These are phyloP conservation scores for Brienomyrus brachyistius DNA, from an alignment of 2,113 vertebrate genomes.

Conservation along the genomic window DNA sequence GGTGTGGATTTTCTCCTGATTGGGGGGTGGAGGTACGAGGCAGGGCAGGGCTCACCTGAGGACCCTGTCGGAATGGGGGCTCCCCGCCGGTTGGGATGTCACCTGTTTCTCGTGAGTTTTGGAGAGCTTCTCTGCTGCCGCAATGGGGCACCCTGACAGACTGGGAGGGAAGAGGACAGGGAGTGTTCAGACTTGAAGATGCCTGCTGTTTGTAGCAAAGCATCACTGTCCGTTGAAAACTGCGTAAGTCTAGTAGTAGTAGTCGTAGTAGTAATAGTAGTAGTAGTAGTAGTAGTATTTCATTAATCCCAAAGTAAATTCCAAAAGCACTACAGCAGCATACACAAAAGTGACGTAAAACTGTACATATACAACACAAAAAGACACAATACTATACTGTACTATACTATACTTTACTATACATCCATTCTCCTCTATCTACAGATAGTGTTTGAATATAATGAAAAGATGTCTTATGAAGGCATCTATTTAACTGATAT, in stretches of 20 bases:
- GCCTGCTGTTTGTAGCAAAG: not conserved
- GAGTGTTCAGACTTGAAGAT: not conserved
- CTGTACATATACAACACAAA: no score
- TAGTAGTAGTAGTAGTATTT: no score
- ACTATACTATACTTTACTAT: not conserved
- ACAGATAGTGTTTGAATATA: not conserved
- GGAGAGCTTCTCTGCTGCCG: slow-evolving; percentile 88
- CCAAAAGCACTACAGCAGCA: no score
- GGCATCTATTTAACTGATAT: not conserved
- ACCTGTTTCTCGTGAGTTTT: slow-evolving; percentile 87
- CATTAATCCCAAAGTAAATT: no score
- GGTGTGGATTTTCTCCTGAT: not conserved
- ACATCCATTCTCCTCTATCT: not conserved
- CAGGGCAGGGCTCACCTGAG: slow-evolving; percentile 71
- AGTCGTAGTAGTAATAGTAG: no score
- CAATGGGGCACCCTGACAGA: slow-evolving; percentile 94
- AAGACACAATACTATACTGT: no score
- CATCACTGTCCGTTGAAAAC: not conserved
- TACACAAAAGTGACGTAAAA: no score
- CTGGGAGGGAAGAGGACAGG: slow-evolving; percentile 45
- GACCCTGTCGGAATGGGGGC: slow-evolving; percentile 84
- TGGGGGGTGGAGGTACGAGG: not conserved
- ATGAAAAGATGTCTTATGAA: not conserved
- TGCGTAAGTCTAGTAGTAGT: not conserved
- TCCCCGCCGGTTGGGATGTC: slow-evolving; percentile 61